phyloP scores from a whole-genome alignment of 2,888 invertebrate species.

The Cheilosia variabilis region DNA sequence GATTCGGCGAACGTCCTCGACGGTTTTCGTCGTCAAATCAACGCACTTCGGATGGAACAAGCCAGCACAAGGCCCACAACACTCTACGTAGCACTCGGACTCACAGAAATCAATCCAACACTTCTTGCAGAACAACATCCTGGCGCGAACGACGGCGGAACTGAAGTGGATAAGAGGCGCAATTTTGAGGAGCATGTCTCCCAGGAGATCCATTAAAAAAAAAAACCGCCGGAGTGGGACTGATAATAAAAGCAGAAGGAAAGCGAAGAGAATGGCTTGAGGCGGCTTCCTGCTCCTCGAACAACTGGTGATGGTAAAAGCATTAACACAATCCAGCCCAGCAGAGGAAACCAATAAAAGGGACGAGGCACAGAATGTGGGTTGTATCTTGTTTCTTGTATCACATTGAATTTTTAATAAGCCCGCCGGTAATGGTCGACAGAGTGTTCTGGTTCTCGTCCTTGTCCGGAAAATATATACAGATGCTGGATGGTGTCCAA shows the following conservation, averaged over 20 bases:
- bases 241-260: slow-evolving; percentile 52
- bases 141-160: slow-evolving; percentile 56
- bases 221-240: slow-evolving; percentile 49
- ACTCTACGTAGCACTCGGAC: slow-evolving; percentile 78
- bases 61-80: slow-evolving; percentile 81
- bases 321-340: slow-evolving; percentile 63
- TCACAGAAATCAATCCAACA: slow-evolving; percentile 82
- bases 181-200: slow-evolving; percentile 62
- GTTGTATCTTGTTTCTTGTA: slow-evolving; percentile 25
- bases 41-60: slow-evolving; percentile 81
- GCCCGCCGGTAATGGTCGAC: slow-evolving; percentile 46
- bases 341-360: slow-evolving; percentile 48
- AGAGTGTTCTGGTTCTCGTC: slow-evolving; percentile 19
- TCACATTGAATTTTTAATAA: slow-evolving; percentile 72
- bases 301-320: slow-evolving; percentile 59
- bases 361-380: slow-evolving; percentile 30
- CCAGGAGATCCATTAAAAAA: slow-evolving; percentile 76
- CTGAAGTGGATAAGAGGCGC: slow-evolving; percentile 46
- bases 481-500: slow-evolving; percentile 58
- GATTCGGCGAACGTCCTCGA: slow-evolving; percentile 76
- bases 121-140: slow-evolving; percentile 82
- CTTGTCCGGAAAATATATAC: slow-evolving; percentile 23
- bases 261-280: slow-evolving; percentile 67
- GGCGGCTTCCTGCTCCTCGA: slow-evolving; percentile 49
- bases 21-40: slow-evolving; percentile 77